Percentiles rank a stretch among this genome's conserved stretches.
Conservation (phyloP, 2,113 vertebrate species). For the Carettochelys insculpta region DNA sequence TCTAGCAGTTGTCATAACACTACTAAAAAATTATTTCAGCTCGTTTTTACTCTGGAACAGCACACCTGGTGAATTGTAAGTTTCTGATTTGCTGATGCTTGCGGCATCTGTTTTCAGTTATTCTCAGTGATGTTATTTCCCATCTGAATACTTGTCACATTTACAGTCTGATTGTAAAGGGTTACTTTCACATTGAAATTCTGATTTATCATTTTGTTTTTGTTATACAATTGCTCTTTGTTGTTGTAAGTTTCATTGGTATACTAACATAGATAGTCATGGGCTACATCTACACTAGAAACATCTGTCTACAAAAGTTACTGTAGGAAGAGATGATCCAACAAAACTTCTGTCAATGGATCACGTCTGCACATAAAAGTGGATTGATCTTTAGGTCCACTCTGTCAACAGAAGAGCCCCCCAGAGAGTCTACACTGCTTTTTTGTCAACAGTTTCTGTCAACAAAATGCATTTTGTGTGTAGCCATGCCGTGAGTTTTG, state of each 20-base stretch:
- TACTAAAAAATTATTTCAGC: slow-evolving; percentile 37
- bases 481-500: too few relatives aligned
- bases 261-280: not conserved
- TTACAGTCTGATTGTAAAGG: not conserved
- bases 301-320: too few relatives aligned
- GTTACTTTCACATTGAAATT: not conserved
- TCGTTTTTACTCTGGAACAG: slow-evolving; percentile 48
- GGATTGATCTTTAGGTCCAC: too few relatives aligned
- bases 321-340: too few relatives aligned
- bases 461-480: too few relatives aligned
- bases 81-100: slow-evolving; percentile 28
- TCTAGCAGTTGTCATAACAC: slow-evolving; percentile 30
- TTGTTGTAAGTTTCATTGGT: not conserved
- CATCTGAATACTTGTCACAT: not conserved
- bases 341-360: too few relatives aligned
- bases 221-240: not conserved
- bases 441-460: too few relatives aligned
- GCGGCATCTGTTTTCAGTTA: slow-evolving; percentile 45
- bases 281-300: too few relatives aligned
- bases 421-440: too few relatives aligned
- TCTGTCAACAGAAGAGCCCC: too few relatives aligned
- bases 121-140: not conserved
- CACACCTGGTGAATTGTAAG: not conserved
- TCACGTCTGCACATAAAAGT: too few relatives aligned
- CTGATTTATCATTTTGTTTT: not conserved